phyloP scores from a whole-genome alignment of 2,113 vertebrate species.

The Greenwoodochromis staneri region DNA sequence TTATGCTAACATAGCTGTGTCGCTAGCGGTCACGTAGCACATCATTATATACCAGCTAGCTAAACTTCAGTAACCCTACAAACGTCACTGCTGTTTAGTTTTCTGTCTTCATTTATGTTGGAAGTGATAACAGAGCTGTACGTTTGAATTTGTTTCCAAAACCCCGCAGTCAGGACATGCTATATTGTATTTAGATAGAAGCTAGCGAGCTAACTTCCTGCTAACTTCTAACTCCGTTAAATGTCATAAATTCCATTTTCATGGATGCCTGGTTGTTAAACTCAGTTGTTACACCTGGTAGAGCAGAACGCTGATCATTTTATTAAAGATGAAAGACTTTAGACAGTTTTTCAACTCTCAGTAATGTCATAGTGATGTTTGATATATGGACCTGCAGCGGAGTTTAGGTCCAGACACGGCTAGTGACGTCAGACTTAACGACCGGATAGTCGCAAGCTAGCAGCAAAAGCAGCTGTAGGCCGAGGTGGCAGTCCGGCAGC shows the following conservation, averaged over 20 bases:
- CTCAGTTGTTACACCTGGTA: not conserved
- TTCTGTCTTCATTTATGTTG: too few relatives aligned
- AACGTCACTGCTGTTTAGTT: too few relatives aligned
- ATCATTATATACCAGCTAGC: rapidly evolving
- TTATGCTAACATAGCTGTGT: too few relatives aligned
- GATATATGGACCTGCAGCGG: too few relatives aligned
- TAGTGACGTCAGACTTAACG: not conserved
- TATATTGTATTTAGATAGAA: too few relatives aligned
- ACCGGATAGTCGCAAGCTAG: not conserved
- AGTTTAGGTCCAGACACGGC: not conserved
- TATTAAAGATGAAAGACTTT: not conserved
- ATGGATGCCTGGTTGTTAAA: not conserved
- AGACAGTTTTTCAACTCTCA: not conserved
- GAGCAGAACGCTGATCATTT: not conserved
- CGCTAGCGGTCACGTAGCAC: too few relatives aligned
- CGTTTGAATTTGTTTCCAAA: rapidly evolving
- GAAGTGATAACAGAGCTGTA: too few relatives aligned
- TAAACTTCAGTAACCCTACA: too few relatives aligned
- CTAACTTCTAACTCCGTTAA: rapidly evolving
- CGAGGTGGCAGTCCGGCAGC: not conserved
- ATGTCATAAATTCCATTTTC: too few relatives aligned
- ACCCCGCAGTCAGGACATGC: too few relatives aligned
- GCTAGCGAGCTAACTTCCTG: too few relatives aligned
- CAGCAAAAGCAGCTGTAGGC: not conserved
- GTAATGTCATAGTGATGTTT: not conserved